phyloP scores from a whole-genome alignment of 1,140 invertebrate species.

The Zophobas atratus region DNA sequence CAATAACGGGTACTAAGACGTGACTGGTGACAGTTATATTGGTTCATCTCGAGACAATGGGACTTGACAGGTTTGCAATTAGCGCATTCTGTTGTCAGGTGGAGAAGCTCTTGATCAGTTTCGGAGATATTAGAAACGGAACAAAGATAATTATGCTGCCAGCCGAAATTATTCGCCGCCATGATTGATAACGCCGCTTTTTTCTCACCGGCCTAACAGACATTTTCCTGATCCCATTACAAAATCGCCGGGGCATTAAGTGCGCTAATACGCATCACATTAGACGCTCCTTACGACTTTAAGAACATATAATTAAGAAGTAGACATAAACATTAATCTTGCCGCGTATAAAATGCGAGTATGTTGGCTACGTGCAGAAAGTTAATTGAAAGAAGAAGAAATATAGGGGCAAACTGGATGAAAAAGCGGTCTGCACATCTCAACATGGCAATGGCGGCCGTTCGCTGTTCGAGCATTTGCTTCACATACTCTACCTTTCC shows the following conservation, averaged over 20 bases:
- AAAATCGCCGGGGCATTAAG: slow-evolving; percentile 31
- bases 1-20: slow-evolving; percentile 55
- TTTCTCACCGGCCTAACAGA: not conserved
- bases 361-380: slow-evolving; percentile 47
- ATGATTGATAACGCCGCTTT: slow-evolving; percentile 23
- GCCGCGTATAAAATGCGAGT: slow-evolving; percentile 41
- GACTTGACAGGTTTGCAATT: slow-evolving; percentile 57
- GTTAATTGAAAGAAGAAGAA: slow-evolving; percentile 50
- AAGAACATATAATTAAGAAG: slow-evolving; percentile 47
- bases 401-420: slow-evolving; percentile 44
- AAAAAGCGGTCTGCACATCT: slow-evolving; percentile 48
- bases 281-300: slow-evolving; percentile 33
- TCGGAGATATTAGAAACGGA: slow-evolving; percentile 47
- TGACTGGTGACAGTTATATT: slow-evolving; percentile 64
- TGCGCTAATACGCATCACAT: slow-evolving; percentile 28
- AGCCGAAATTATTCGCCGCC: slow-evolving; percentile 28
- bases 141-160: slow-evolving; percentile 28
- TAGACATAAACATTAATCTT: slow-evolving; percentile 49
- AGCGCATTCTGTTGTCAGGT: slow-evolving; percentile 56
- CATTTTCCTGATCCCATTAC: slow-evolving; percentile 27
- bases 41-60: slow-evolving; percentile 59
- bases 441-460: slow-evolving; percentile 46
- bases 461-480: slow-evolving; percentile 36
- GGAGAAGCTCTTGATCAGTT: slow-evolving; percentile 54
- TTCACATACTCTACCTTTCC: slow-evolving; percentile 44